Conservation (phyloP, 2,888 invertebrate genomes). For the Sylvicola fuscatus region DNA sequence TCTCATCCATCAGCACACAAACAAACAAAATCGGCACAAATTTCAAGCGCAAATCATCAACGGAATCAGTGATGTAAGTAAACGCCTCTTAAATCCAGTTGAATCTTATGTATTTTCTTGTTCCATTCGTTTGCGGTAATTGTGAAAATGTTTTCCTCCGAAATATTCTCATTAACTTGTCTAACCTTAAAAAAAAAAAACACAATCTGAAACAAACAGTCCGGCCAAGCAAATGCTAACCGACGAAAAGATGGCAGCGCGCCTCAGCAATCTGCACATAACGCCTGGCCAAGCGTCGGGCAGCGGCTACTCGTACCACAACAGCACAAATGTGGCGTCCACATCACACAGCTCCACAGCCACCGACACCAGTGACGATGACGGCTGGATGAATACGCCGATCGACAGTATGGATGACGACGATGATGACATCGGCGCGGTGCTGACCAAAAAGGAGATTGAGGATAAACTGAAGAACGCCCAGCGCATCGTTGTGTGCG, state of each 20-base stretch:
- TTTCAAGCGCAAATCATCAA: too few relatives aligned
- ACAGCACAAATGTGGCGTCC: slow-evolving; percentile 10
- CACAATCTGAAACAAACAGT: too few relatives aligned
- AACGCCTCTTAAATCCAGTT: too few relatives aligned
- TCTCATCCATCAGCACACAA: too few relatives aligned
- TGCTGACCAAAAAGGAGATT: slow-evolving; percentile 14
- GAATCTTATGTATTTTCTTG: too few relatives aligned
- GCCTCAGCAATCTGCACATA: slow-evolving; percentile 54
- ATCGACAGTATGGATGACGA: slow-evolving; percentile 13
- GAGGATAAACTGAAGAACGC: slow-evolving; percentile 26
- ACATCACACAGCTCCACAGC: background rate
- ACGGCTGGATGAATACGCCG: background rate
- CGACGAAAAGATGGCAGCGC: slow-evolving; percentile 68
- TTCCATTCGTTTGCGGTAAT: too few relatives aligned
- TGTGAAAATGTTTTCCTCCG: too few relatives aligned
- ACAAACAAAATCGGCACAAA: too few relatives aligned
- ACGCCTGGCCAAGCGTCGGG: slow-evolving; percentile 20
- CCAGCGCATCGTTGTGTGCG: slow-evolving; percentile 40
- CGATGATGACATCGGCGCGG: slow-evolving; percentile 1
- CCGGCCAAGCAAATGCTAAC: slow-evolving; percentile 53
- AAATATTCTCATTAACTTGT: too few relatives aligned
- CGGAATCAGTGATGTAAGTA: too few relatives aligned
- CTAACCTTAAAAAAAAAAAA: too few relatives aligned
- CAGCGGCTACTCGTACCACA: background rate
- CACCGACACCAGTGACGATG: slow-evolving; percentile 11